A percentile compares a stretch with the other conserved stretches of the same genome.
Evolutionary conservation across 2,888 invertebrate species (phyloP).

Genomic region (Belgica antarctica): DNA sequence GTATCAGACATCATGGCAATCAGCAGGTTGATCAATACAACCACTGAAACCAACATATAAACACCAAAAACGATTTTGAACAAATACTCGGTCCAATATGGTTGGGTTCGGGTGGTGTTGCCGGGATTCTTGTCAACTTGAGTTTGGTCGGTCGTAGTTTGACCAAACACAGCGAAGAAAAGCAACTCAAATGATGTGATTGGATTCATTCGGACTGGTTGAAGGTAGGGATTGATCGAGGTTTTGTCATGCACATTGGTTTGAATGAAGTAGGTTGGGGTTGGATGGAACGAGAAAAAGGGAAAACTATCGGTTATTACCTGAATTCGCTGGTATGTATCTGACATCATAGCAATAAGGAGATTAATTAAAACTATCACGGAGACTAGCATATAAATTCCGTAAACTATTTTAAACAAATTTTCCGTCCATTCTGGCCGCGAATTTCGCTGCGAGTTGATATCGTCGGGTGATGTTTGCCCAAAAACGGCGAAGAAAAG

Average conservation of each 20-base stretch:
- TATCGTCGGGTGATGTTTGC: constrained; percentile 81
- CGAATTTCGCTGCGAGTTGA: constrained; percentile 68
- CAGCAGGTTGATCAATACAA: constrained; percentile 97
- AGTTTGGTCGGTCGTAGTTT: constrained; percentile 79
- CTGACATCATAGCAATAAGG: constrained; percentile 99
- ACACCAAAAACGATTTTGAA: constrained; percentile 87
- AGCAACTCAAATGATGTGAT: constrained; percentile 93
- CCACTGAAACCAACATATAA: constrained; percentile 98
- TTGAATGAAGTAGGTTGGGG: too few relatives aligned
- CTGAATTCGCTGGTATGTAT: constrained; percentile 98
- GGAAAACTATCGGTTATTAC: constrained; percentile 62
- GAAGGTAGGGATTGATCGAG: constrained; percentile 45
- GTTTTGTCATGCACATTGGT: background rate
- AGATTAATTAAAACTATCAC: constrained; percentile 97
- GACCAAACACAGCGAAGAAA: constrained; percentile 98
- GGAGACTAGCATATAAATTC: constrained; percentile 96
- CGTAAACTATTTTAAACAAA: constrained; percentile 89
- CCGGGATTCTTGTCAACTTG: constrained; percentile 63
- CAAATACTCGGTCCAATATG: constrained; percentile 78
- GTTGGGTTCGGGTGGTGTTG: constrained; percentile 61
- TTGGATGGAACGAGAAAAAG: too few relatives aligned
- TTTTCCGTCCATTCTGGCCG: constrained; percentile 81
- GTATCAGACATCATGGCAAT: constrained; percentile 99
- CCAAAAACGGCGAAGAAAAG: constrained; percentile 98
- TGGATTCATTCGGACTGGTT: constrained; percentile 88